Evolutionary conservation across 2,888 invertebrate genomes (phyloP).

Genomic region (Heteromyza rotundicornis): DNA sequence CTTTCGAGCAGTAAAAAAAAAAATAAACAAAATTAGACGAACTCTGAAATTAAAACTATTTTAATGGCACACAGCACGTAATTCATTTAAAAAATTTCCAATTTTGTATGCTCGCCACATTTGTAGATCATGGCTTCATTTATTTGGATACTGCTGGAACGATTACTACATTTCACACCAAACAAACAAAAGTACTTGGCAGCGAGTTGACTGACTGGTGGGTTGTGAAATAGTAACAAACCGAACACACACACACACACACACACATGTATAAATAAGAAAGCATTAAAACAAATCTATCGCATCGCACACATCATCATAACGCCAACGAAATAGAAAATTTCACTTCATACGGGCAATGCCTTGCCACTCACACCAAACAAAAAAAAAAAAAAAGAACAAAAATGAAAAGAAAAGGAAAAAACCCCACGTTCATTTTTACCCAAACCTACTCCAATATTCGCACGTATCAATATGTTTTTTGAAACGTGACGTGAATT

Average conservation of each 20-base stretch:
- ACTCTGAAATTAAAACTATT: conserved; percentile 36
- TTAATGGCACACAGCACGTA: conserved; percentile 39
- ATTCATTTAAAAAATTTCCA: conserved; percentile 31
- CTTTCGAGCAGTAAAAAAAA: no score
- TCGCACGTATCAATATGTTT: conserved; percentile 15
- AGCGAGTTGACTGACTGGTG: no score
- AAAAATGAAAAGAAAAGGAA: not conserved
- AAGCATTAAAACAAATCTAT: conserved; percentile 6
- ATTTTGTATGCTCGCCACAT: not conserved
- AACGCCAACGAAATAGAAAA: conserved; percentile 1
- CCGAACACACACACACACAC: conserved; percentile 32
- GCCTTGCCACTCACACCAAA: not conserved
- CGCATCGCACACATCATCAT: not conserved
- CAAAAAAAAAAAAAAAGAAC: no score
- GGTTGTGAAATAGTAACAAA: no score
- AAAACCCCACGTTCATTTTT: not conserved
- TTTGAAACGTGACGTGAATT: conserved; percentile 14
- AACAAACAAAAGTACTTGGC: conserved; percentile 1
- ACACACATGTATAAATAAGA: conserved; percentile 17
- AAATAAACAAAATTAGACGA: no score
- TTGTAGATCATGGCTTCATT: conserved; percentile 4
- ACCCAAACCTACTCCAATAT: not conserved
- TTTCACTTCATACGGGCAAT: not conserved
- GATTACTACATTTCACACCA: not conserved
- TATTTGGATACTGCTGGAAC: not conserved